A percentile compares a stretch with the other conserved stretches of the same genome.
phyloP scores from a whole-genome alignment of 2,888 invertebrate species.

The Willowsia nigromaculata region DNA sequence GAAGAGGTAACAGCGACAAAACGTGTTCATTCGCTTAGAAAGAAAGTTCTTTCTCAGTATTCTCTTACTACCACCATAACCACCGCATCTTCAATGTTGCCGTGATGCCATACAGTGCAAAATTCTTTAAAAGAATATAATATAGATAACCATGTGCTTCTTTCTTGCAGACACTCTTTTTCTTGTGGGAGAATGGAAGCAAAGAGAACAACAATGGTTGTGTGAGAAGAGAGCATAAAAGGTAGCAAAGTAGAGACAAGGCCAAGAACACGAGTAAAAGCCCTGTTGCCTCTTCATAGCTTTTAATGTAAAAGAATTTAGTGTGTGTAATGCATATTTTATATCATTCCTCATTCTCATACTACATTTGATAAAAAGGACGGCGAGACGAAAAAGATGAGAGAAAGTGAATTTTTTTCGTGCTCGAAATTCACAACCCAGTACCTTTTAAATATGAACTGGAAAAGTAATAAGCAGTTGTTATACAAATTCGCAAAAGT shows the following conservation, averaged over 20 bases:
- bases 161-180: background rate
- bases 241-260: conserved; percentile 20
- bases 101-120: conserved; percentile 2
- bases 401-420: conserved; percentile 49
- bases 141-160: background rate
- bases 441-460: conserved; percentile 32
- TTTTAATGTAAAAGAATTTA: conserved; percentile 57
- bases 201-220: background rate
- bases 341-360: conserved; percentile 49
- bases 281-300: conserved; percentile 38
- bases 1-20: conserved; percentile 32
- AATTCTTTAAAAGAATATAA: conserved; percentile 15
- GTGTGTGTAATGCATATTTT: conserved; percentile 47
- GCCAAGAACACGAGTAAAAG: conserved; percentile 43
- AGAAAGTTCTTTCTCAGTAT: background rate
- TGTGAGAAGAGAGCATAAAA: background rate
- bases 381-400: background rate
- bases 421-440: background rate
- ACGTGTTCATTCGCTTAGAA: background rate
- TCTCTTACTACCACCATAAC: background rate
- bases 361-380: background rate
- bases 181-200: conserved; percentile 20
- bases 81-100: background rate
- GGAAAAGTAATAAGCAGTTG: background rate
- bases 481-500: background rate